Conservation (phyloP, 2,888 invertebrate species). For the Agrochola circellaris region DNA sequence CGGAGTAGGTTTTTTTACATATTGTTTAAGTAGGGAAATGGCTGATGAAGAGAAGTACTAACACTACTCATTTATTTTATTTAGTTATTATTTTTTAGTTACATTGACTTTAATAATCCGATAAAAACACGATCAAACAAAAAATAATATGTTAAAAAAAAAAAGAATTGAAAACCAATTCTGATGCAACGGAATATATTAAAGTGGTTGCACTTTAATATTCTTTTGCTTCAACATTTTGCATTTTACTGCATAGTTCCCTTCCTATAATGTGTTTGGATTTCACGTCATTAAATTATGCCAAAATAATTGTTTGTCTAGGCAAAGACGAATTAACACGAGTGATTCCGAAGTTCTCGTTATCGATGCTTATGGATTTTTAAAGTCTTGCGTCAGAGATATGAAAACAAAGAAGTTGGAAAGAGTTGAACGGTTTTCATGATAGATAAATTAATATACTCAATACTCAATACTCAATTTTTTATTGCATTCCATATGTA, state of each 20-base stretch:
- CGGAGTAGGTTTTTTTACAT: too few species aligned
- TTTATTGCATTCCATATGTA: too few species aligned
- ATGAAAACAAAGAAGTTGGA: neutral
- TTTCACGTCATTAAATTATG: conserved; percentile 24
- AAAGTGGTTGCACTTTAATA: too few species aligned
- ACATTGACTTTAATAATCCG: neutral
- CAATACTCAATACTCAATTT: too few species aligned
- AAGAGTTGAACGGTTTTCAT: neutral
- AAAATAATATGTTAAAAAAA: too few species aligned
- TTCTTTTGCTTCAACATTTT: neutral
- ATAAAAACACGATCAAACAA: neutral
- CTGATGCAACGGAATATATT: too few species aligned
- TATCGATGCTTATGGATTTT: neutral
- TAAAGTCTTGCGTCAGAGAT: neutral
- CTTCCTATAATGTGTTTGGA: conserved; percentile 14
- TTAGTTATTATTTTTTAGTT: neutral
- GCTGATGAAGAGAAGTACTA: neutral
- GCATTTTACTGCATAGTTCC: neutral
- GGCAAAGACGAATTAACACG: neutral
- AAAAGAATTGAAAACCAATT: too few species aligned
- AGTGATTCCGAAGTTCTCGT: neutral
- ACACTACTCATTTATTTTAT: neutral
- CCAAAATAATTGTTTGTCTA: conserved; percentile 8
- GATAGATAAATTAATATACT: neutral
- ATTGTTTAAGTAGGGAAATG: neutral